Evolutionary conservation across 1,140 invertebrate genomes (phyloP).

Genomic region (Drosophila bocqueti): DNA sequence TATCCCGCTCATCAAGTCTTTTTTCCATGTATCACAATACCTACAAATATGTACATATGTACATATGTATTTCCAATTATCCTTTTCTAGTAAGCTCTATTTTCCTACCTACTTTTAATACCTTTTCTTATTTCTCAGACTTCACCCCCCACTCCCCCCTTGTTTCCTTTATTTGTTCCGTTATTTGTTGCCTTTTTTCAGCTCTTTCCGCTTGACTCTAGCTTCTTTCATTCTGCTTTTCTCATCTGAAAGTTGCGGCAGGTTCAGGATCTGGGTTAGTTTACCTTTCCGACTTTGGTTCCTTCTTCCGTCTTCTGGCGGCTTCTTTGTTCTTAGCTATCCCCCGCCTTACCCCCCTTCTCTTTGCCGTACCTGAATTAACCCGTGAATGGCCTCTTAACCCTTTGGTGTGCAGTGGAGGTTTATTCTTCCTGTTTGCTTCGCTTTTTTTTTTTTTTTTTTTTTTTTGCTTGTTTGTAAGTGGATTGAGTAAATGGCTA

Average conservation of each 20-base stretch:
- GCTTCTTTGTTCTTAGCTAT: slow-evolving; percentile 18
- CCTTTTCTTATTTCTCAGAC: background rate
- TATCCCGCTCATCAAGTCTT: background rate
- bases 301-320: slow-evolving; percentile 37
- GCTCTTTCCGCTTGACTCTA: background rate
- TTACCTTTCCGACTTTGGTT: slow-evolving; percentile 12
- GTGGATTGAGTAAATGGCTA: slow-evolving; percentile 14
- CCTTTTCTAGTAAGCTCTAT: background rate
- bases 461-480: slow-evolving; percentile 3
- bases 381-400: slow-evolving; percentile 9
- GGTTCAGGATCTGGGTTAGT: slow-evolving; percentile 40
- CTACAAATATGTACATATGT: background rate
- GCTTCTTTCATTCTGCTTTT: background rate
- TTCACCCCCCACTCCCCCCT: background rate
- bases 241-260: slow-evolving; percentile 9
- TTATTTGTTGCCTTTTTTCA: background rate
- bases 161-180: background rate
- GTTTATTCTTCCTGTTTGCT: slow-evolving; percentile 33
- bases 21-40: background rate
- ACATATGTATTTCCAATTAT: background rate
- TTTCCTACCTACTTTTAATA: background rate
- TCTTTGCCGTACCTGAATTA: slow-evolving; percentile 23
- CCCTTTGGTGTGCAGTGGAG: slow-evolving; percentile 11
- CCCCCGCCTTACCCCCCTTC: background rate
- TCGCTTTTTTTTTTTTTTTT: background rate